These are phyloP conservation scores for Melanaphis sacchari DNA, from an alignment of 1,140 invertebrate genomes.

Conservation along the genomic window DNA sequence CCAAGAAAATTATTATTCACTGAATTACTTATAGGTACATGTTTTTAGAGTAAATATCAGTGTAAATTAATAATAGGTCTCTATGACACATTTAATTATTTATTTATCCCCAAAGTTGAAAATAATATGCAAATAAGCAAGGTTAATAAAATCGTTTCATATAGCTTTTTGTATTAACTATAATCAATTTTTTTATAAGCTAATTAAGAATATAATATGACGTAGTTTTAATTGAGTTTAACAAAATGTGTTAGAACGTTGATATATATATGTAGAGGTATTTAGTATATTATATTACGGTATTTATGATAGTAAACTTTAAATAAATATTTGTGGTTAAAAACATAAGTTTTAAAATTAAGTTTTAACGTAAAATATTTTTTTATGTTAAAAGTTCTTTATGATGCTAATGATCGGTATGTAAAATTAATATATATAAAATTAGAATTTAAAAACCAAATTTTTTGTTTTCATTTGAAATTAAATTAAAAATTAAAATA, in stretches of 20 bases:
- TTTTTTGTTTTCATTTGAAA: background rate
- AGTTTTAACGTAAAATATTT: background rate
- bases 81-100: background rate
- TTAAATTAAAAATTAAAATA: background rate
- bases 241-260: background rate
- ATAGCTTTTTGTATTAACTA: background rate
- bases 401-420: background rate
- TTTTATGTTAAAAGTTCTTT: background rate
- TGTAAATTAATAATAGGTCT: background rate
- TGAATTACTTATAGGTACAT: background rate
- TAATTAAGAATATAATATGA: background rate
- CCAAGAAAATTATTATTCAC: background rate
- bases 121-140: background rate
- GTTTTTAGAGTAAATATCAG: background rate
- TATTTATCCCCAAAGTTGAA: background rate
- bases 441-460: background rate
- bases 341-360: background rate
- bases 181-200: background rate
- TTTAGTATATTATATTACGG: background rate
- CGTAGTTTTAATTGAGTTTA: background rate
- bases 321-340: background rate
- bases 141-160: background rate
- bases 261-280: background rate
- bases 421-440: background rate
- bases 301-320: background rate